Base-by-base conservation (phyloP, 2,888 invertebrate genomes). In the Harpalus rubripes region DNA sequence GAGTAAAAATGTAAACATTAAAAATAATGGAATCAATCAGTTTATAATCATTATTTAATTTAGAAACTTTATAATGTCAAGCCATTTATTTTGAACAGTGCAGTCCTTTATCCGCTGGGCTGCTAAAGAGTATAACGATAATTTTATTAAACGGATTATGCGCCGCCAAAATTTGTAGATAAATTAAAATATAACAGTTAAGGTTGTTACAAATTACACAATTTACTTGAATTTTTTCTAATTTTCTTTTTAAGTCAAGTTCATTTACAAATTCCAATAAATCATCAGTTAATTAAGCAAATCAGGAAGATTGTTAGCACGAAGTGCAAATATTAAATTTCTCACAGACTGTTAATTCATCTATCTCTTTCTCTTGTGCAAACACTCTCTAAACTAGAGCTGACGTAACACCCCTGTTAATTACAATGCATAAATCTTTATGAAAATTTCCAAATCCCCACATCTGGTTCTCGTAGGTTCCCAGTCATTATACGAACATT, bases 351-450 rank as follows among this genome's bases (percentile, higher is more conserved):
- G 10, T n/a, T 10, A 26, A 65, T 26, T 65, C 65, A 65, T 65
- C 15, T 39, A 26, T 39, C 65, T 65, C 65, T 3, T 26, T 65
- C 22, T 32, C 39, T 26, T 68, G 6, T 56, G 52, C 56, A 78
- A 78, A 78, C 59, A 78, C 78, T 58, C 12, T 16, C 59, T 6
- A 76, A 22, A 22, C 61, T 76, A 22, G 74, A 83, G 18, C 61
- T 83, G 76, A 32, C 76, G 76, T 39, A 82, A 22, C 72, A 74
- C 18, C 59, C 10, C 83, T 59, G 76, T 83, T 76, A 83, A 76
- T 74, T 76, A 61, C 56, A 76, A 59, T 76, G 76, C 83, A 83
- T 83, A 83, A 83, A 83, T 83, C 83, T 83, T 83, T 83, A 76
- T 76, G 76, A 83, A 83, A 83, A 83, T 61, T 59, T 83, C 44